Evolutionary conservation across 2,797 vertebrate species (phyloP).

Genomic region (Champsocephalus gunnari): DNA sequence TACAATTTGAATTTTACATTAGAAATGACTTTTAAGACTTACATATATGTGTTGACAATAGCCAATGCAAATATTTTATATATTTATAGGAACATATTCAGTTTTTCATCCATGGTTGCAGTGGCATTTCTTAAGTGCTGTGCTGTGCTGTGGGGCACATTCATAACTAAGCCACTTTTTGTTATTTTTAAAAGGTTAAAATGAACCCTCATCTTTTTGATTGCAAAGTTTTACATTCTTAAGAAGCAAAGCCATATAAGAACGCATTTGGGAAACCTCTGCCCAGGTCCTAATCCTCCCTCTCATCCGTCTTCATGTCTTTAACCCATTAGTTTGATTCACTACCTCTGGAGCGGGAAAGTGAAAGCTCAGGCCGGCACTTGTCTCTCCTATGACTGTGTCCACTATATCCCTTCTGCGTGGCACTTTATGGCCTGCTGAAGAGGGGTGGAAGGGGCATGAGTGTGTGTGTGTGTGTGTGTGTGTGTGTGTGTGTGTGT

Average conservation of each 20-base stretch:
- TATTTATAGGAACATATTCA: neutral
- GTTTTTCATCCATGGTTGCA: neutral
- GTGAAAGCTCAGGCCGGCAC: slow-evolving; percentile 79
- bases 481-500: too few species aligned
- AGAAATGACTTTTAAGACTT: neutral
- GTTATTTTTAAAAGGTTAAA: slow-evolving; percentile 34
- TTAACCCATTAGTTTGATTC: slow-evolving; percentile 84
- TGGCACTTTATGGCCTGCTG: slow-evolving; percentile 76
- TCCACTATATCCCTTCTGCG: slow-evolving; percentile 78
- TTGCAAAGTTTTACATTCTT: slow-evolving; percentile 44
- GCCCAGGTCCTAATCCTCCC: slow-evolving; percentile 53
- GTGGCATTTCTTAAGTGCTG: slow-evolving; percentile 12
- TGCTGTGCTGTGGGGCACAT: slow-evolving; percentile 20
- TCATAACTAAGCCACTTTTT: neutral
- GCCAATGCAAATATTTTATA: too few species aligned
- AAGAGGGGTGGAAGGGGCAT: slow-evolving; percentile 53
- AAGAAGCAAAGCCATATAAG: slow-evolving; percentile 44
- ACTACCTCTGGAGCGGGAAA: slow-evolving; percentile 75
- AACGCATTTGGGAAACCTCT: slow-evolving; percentile 57
- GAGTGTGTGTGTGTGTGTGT: slow-evolving; percentile 44
- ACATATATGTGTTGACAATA: slow-evolving; percentile 7
- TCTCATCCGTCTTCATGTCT: slow-evolving; percentile 80
- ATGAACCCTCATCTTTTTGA: slow-evolving; percentile 42
- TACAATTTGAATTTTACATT: neutral
- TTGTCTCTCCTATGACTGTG: slow-evolving; percentile 80